phyloP scores from a whole-genome alignment of 2,797 vertebrate genomes.

The Enteromius viviparus region DNA sequence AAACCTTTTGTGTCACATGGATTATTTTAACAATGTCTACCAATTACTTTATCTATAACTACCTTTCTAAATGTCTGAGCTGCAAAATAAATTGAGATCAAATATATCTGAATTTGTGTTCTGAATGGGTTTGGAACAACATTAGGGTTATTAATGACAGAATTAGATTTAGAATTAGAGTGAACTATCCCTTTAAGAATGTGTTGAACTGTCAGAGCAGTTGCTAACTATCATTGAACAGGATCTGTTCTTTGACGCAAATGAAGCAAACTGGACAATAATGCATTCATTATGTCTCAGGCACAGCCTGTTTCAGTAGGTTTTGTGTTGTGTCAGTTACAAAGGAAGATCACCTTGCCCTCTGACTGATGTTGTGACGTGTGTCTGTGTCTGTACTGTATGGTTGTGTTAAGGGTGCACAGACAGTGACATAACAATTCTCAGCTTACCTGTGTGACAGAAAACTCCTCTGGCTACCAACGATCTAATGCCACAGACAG shows the following conservation, averaged over 20 bases:
- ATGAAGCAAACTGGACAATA: neutral
- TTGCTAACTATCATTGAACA: neutral
- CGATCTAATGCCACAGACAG: constrained; percentile 40
- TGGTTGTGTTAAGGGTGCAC: constrained; percentile 53
- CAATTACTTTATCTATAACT: neutral
- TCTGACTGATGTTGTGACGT: neutral
- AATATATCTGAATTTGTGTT: no score
- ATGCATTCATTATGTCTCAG: neutral
- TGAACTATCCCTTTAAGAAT: no score
- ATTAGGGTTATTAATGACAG: no score
- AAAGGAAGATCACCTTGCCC: constrained; percentile 33
- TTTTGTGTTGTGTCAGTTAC: constrained; percentile 24
- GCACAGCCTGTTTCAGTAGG: constrained; percentile 7
- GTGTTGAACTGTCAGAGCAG: neutral
- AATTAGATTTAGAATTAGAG: no score
- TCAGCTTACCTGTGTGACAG: constrained; percentile 64
- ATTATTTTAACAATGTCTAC: neutral
- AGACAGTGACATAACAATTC: constrained; percentile 45
- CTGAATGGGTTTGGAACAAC: no score
- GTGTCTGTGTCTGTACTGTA: constrained; percentile 29
- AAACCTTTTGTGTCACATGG: no score
- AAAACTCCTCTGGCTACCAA: constrained; percentile 42
- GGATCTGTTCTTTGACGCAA: neutral
- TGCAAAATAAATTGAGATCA: neutral
- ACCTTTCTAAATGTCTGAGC: neutral